These are phyloP conservation scores for Leptogaster cylindrica DNA, from an alignment of 2,888 invertebrate genomes.

Conservation along the genomic window DNA sequence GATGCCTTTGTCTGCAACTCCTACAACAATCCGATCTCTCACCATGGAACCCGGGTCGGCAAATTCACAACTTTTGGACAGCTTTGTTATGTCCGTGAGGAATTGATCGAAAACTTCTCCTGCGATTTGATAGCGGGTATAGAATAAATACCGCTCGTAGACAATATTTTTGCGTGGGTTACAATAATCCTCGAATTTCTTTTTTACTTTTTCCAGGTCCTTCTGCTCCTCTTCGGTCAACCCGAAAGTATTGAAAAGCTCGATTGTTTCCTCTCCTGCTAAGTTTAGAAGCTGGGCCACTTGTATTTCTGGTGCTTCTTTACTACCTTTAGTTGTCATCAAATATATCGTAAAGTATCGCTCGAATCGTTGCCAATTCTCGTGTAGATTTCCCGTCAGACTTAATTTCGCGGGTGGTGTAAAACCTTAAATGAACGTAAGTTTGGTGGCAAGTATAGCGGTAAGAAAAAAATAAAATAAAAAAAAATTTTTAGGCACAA, in stretches of 20 bases:
- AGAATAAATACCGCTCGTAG: slow-evolving; percentile 14
- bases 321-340: slow-evolving; percentile 18
- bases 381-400: slow-evolving; percentile 29
- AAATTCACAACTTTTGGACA: neutral
- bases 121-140: neutral
- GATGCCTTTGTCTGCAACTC: too few relatives aligned
- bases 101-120: neutral
- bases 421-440: too few relatives aligned
- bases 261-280: slow-evolving; percentile 40
- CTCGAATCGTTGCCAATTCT: slow-evolving; percentile 39
- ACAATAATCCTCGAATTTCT: slow-evolving; percentile 38
- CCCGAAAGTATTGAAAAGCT: slow-evolving; percentile 30
- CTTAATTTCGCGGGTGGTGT: neutral
- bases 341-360: slow-evolving; percentile 31
- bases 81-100: neutral
- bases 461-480: too few relatives aligned
- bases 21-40: slow-evolving; percentile 18
- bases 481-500: too few relatives aligned
- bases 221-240: slow-evolving; percentile 26
- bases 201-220: slow-evolving; percentile 25
- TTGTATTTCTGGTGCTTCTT: slow-evolving; percentile 23
- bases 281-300: slow-evolving; percentile 34
- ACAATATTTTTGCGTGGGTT: slow-evolving; percentile 26
- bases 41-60: slow-evolving; percentile 4
- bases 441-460: too few relatives aligned